A percentile compares a stretch with the other conserved stretches of the same genome.
Evolutionary conservation across 2,113 vertebrate genomes (phyloP).

Genomic region (Microcebus tavaratra): DNA sequence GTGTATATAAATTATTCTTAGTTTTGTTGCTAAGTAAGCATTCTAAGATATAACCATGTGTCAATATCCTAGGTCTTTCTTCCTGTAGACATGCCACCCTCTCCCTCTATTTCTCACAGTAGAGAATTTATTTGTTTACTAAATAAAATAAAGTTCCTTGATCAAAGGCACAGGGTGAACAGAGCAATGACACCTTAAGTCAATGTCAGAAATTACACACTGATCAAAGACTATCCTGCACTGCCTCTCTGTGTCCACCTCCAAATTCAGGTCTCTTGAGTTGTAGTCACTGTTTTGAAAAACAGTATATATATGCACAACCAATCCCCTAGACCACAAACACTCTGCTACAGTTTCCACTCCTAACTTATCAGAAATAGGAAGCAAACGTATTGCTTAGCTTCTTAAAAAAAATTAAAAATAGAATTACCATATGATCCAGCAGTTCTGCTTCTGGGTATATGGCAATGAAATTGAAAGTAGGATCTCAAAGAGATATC

Average conservation of each 20-base stretch:
- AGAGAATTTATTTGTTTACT: not conserved
- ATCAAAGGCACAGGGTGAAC: not conserved
- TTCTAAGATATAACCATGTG: slow-evolving; percentile 38
- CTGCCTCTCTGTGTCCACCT: not conserved
- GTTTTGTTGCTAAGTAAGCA: slow-evolving; percentile 35
- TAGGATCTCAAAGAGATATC: not conserved
- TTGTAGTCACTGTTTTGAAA: not conserved
- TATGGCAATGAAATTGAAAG: not conserved
- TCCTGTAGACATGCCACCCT: not conserved
- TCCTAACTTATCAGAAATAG: not conserved
- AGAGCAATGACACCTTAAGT: not conserved
- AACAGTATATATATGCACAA: not conserved
- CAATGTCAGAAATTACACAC: slow-evolving; percentile 9
- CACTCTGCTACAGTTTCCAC: not conserved
- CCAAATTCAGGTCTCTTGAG: not conserved
- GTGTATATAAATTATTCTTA: slow-evolving; percentile 24
- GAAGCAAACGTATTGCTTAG: not conserved
- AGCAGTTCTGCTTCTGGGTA: not conserved
- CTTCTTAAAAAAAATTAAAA: not conserved
- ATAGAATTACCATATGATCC: not conserved
- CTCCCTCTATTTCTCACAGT: not conserved
- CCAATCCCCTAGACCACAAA: no score
- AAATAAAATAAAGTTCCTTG: not conserved
- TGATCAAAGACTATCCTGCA: slow-evolving; percentile 29
- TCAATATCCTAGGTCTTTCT: slow-evolving; percentile 12